Conservation (phyloP, 1,140 invertebrate species). For the Geopemphigus sp. region DNA sequence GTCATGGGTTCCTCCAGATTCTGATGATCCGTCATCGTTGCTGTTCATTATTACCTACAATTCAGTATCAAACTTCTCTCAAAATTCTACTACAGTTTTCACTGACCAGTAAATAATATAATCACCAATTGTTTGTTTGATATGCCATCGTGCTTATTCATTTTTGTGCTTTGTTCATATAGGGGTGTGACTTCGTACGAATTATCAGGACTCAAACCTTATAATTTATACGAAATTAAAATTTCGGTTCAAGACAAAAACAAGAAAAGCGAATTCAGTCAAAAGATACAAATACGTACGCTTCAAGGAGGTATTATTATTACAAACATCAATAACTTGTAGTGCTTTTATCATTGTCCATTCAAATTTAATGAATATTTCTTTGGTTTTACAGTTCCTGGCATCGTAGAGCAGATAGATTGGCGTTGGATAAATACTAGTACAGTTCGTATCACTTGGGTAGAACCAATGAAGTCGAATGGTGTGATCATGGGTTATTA, state of each 20-base stretch:
- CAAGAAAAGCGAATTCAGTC: conserved; percentile 57
- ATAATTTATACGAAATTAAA: conserved; percentile 64
- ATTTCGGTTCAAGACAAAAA: conserved; percentile 58
- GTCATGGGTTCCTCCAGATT: conserved; percentile 56
- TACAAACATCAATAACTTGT: not conserved
- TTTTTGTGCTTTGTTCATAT: conserved; percentile 48
- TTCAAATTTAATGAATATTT: not conserved
- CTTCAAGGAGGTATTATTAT: conserved; percentile 58
- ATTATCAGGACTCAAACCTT: conserved; percentile 61
- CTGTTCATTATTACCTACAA: conserved; percentile 32
- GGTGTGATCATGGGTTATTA: conserved; percentile 59
- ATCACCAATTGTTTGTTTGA: not conserved
- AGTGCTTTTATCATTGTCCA: too few species aligned
- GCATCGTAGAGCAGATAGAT: conserved; percentile 58
- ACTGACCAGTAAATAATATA: conserved; percentile 13
- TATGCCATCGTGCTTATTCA: not conserved
- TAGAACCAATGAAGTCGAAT: conserved; percentile 58
- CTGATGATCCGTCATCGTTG: conserved; percentile 7
- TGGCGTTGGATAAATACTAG: conserved; percentile 58
- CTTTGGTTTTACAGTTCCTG: conserved; percentile 57
- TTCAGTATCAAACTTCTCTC: not conserved
- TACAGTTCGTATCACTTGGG: conserved; percentile 59
- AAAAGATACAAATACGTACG: conserved; percentile 60
- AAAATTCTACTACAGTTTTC: conserved; percentile 12
- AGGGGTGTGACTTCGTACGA: conserved; percentile 57